A percentile compares a stretch with the other conserved stretches of the same genome.
Evolutionary conservation across 2,888 invertebrate species (phyloP).

Genomic region (Lymantria monacha): DNA sequence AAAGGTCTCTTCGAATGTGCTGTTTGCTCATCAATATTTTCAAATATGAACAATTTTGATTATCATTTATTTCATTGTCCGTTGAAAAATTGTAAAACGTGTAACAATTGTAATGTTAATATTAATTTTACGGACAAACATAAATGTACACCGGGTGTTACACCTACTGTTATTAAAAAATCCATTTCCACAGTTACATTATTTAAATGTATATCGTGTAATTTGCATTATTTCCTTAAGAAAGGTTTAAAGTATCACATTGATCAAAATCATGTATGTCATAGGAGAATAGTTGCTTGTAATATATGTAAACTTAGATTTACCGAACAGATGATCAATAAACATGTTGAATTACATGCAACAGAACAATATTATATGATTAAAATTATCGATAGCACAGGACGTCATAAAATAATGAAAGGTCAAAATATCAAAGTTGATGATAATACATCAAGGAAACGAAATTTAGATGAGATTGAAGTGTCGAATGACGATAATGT

Average conservation of each 20-base stretch:
- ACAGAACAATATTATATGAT: conserved; percentile 4
- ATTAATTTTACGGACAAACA: background rate
- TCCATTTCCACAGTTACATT: background rate
- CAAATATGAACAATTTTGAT: background rate
- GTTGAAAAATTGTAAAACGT: background rate
- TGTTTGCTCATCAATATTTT: conserved; percentile 4
- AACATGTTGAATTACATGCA: conserved; percentile 8
- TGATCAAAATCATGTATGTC: background rate
- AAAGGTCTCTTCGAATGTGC: conserved; percentile 5
- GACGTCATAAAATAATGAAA: background rate
- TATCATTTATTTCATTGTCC: conserved; percentile 3
- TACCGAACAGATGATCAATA: background rate
- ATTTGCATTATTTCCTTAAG: conserved; percentile 10
- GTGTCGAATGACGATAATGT: background rate
- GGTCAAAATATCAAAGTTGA: conserved; percentile 5
- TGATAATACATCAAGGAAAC: background rate
- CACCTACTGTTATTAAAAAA: background rate
- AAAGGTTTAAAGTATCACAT: background rate
- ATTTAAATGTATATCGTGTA: conserved; percentile 8
- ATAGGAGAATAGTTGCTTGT: conserved; percentile 2
- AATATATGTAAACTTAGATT: conserved; percentile 12
- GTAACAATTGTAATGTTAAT: background rate
- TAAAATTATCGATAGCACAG: conserved; percentile 9
- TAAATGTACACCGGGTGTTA: conserved; percentile 1
- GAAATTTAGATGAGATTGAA: background rate